These are phyloP conservation scores for Pterostichus madidus DNA, from an alignment of 2,888 invertebrate species.

Conservation along the genomic window DNA sequence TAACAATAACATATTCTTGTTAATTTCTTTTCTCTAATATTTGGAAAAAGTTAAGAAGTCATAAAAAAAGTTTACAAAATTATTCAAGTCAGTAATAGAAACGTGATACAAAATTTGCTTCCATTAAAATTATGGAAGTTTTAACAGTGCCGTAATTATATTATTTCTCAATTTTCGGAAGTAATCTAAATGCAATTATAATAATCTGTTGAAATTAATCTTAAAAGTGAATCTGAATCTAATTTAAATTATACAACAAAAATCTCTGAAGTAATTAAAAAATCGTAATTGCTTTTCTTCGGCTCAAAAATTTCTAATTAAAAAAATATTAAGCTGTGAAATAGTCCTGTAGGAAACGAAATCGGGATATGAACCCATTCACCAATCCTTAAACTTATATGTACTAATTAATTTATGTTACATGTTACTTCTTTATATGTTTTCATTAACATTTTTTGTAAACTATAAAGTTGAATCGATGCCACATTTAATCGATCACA, in stretches of 20 bases:
- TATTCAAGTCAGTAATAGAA: too few relatives aligned
- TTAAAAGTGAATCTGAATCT: constrained; percentile 50
- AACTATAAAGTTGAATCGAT: too few relatives aligned
- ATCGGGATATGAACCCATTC: constrained; percentile 37
- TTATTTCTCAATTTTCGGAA: constrained; percentile 36
- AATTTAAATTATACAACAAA: constrained; percentile 41
- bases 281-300: constrained; percentile 52
- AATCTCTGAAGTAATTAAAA: constrained; percentile 49
- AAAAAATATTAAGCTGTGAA: constrained; percentile 32
- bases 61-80: too few relatives aligned
- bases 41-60: too few relatives aligned
- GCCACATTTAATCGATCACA: background rate
- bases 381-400: background rate
- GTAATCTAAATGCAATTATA: constrained; percentile 44
- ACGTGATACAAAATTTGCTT: background rate
- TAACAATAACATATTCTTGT: too few relatives aligned
- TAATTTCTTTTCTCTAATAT: too few relatives aligned
- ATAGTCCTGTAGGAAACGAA: constrained; percentile 19
- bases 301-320: constrained; percentile 46
- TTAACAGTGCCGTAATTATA: constrained; percentile 21
- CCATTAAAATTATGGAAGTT: background rate
- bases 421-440: background rate
- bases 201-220: constrained; percentile 44
- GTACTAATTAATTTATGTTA: background rate
- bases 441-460: too few relatives aligned